Conservation (phyloP, 2,888 invertebrate genomes). For the Sarcophaga subvicina region DNA sequence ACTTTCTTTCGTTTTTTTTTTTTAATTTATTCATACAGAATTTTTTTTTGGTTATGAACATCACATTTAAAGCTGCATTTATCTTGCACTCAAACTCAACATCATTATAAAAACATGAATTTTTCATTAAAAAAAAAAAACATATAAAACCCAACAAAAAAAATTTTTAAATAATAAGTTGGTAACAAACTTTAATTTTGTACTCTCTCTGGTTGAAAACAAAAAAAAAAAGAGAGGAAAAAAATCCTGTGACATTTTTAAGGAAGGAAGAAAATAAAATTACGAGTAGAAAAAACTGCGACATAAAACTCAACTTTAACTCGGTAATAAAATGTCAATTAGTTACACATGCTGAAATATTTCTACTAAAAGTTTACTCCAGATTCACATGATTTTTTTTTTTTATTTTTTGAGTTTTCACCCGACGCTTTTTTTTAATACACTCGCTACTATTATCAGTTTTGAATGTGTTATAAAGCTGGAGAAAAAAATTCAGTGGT, state of each 20-base stretch:
- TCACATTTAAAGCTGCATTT: slow-evolving; percentile 30
- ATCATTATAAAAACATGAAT: slow-evolving; percentile 53
- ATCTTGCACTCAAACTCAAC: slow-evolving; percentile 29
- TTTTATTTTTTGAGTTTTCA: not conserved
- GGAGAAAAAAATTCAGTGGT: not conserved
- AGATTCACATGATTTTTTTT: too few relatives aligned
- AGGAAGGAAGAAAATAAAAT: slow-evolving; percentile 12
- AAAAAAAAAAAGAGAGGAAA: too few relatives aligned
- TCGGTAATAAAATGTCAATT: slow-evolving; percentile 67
- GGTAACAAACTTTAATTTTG: too few relatives aligned
- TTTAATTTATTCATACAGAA: too few relatives aligned
- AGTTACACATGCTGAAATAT: slow-evolving; percentile 58
- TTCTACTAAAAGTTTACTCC: slow-evolving; percentile 33
- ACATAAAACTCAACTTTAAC: slow-evolving; percentile 41
- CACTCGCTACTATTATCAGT: slow-evolving; percentile 21
- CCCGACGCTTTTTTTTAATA: slow-evolving; percentile 13
- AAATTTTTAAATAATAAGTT: too few relatives aligned
- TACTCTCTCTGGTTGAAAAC: not conserved
- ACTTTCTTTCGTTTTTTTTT: too few relatives aligned
- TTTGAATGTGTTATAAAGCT: not conserved
- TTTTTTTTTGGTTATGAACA: slow-evolving; percentile 3
- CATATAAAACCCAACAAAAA: too few relatives aligned
- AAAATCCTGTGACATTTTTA: slow-evolving; percentile 5
- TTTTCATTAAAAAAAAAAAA: slow-evolving; percentile 34
- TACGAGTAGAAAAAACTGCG: not conserved